Percentiles rank a stretch among this genome's conserved stretches.
Evolutionary conservation across 2,113 vertebrate species (phyloP).

Genomic region (Aleadryas rufinucha): DNA sequence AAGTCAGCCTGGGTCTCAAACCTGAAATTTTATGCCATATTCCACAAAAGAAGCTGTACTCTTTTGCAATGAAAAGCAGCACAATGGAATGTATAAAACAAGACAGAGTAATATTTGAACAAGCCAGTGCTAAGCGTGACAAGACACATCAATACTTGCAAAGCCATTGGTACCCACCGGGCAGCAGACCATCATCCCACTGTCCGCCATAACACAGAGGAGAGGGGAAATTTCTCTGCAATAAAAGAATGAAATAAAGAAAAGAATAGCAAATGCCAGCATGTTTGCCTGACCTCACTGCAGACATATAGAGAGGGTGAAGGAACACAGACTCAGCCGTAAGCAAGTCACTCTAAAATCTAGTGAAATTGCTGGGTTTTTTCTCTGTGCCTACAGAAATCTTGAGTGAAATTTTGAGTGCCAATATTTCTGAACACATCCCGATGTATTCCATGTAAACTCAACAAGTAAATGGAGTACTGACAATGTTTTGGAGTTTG

Average conservation of each 20-base stretch:
- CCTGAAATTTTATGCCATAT: background rate
- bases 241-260: background rate
- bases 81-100: background rate
- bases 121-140: accelerated
- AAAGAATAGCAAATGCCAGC: background rate
- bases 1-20: background rate
- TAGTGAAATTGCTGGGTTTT: accelerated
- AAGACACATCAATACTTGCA: background rate
- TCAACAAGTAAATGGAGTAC: accelerated
- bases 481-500: background rate
- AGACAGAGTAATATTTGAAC: background rate
- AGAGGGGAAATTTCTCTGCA: background rate
- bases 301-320: background rate
- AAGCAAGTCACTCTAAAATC: background rate
- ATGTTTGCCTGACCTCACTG: background rate
- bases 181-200: accelerated
- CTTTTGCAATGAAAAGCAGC: background rate
- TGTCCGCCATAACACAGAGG: background rate
- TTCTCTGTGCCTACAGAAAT: background rate
- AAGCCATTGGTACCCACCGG: accelerated
- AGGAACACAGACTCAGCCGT: background rate
- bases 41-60: background rate
- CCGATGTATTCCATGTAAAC: background rate
- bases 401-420: background rate
- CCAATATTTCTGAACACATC: background rate